Conservation (phyloP, 2,797 vertebrate species). For the Poeciliopsis gracilis region DNA sequence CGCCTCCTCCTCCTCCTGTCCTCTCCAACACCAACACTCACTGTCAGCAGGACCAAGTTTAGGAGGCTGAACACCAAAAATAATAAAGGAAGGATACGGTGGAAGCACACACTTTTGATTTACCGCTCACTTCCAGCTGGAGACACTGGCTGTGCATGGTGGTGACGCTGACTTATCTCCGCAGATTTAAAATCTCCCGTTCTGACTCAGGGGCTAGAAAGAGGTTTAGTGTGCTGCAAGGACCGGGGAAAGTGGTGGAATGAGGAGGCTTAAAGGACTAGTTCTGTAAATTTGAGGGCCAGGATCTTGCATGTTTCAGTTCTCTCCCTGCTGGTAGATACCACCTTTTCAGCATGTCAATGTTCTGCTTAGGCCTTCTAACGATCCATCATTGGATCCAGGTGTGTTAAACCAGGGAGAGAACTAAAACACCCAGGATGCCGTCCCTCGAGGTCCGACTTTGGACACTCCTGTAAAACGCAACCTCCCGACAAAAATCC, state of each 20-base stretch:
- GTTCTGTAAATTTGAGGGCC: not conserved
- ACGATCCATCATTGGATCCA: no score
- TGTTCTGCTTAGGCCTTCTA: no score
- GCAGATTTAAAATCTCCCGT: conserved; percentile 36
- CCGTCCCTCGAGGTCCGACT: no score
- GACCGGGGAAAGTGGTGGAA: conserved; percentile 45
- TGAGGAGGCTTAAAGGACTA: conserved; percentile 44
- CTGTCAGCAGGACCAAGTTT: conserved; percentile 56
- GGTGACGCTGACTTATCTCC: conserved; percentile 26
- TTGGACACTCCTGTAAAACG: no score
- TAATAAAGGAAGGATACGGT: conserved; percentile 61
- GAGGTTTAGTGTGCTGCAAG: conserved; percentile 76
- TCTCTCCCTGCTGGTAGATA: no score
- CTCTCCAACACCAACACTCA: conserved; percentile 16
- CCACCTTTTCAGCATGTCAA: no score
- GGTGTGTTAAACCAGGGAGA: no score
- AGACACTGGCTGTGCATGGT: conserved; percentile 24
- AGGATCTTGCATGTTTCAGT: no score
- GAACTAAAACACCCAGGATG: no score
- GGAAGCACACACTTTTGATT: conserved; percentile 50
- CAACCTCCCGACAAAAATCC: not conserved
- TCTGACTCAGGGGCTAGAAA: conserved; percentile 59
- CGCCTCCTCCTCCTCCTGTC: conserved; percentile 43
- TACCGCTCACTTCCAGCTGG: conserved; percentile 36
- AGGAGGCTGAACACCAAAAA: conserved; percentile 62